A percentile compares a stretch with the other conserved stretches of the same genome.
These are phyloP conservation scores for Stylophora pistillata DNA, from an alignment of 64 coral and sea anemone species.

Conservation along the genomic window DNA sequence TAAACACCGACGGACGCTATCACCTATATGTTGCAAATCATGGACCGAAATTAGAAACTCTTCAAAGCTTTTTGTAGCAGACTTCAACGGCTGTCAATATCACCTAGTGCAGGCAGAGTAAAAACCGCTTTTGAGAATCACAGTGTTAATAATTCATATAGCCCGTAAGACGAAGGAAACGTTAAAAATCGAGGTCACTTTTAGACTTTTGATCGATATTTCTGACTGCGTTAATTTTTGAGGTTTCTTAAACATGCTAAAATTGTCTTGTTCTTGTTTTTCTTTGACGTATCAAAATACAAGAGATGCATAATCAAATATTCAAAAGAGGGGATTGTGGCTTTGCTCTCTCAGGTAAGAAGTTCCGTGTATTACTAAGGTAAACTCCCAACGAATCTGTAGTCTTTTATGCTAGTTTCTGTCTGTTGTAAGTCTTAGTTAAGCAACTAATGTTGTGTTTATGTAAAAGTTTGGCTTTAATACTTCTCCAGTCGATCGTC, in stretches of 20 bases:
- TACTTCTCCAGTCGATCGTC: too few relatives aligned
- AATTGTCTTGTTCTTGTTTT: neutral
- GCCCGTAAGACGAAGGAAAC: too few relatives aligned
- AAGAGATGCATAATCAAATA: neutral
- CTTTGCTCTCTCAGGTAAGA: neutral
- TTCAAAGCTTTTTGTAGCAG: neutral
- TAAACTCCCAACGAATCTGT: neutral
- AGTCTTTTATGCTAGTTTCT: neutral
- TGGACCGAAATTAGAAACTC: neutral
- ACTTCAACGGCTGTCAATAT: neutral
- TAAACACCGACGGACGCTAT: neutral
- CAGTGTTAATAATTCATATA: too few relatives aligned
- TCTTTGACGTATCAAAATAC: neutral
- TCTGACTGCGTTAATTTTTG: too few relatives aligned
- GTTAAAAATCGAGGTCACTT: too few relatives aligned
- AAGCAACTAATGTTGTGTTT: too few relatives aligned
- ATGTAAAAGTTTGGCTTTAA: too few relatives aligned
- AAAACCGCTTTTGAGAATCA: neutral
- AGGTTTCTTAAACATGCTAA: neutral
- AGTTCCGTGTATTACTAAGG: neutral
- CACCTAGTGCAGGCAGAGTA: neutral
- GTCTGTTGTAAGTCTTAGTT: too few relatives aligned
- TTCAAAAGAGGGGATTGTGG: neutral
- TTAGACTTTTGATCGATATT: too few relatives aligned
- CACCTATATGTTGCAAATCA: neutral